Conservation (phyloP, 2,113 vertebrate species). For the Choloepus hoffmanni region DNA sequence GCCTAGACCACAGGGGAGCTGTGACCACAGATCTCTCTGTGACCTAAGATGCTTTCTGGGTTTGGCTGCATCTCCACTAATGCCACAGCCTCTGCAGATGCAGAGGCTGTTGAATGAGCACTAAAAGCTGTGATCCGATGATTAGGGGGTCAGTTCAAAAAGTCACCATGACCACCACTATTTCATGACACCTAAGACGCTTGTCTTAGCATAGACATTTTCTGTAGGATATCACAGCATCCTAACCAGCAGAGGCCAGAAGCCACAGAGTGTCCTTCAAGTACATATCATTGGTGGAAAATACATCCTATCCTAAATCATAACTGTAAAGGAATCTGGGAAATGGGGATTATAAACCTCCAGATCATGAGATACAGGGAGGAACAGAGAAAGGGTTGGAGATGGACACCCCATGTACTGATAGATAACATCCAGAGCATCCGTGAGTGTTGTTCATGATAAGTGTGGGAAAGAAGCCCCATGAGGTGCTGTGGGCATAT, state of each 20-base stretch:
- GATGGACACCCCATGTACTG: fast-evolving
- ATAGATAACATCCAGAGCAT: neutral
- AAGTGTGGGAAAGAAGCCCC: neutral
- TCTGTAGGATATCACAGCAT: no score
- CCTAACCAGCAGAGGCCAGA: neutral
- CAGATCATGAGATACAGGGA: neutral
- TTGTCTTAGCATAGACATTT: neutral
- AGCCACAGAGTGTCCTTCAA: no score
- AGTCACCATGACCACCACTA: fast-evolving
- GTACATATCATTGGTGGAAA: fast-evolving
- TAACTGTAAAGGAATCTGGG: neutral
- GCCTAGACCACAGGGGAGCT: neutral
- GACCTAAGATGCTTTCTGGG: no score
- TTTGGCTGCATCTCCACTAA: no score
- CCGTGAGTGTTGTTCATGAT: no score
- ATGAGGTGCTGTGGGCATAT: fast-evolving
- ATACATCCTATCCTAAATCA: neutral
- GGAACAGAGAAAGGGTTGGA: neutral
- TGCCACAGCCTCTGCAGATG: fast-evolving
- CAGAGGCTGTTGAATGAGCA: neutral
- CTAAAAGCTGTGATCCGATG: fast-evolving
- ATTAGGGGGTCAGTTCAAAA: neutral
- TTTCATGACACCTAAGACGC: neutral
- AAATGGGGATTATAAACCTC: no score
- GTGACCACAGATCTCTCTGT: neutral